Percentiles rank a stretch among this genome's conserved stretches.
These are phyloP conservation scores for Hexactinellida sp. DNA, from an alignment of 37 sponge, comb jelly and placozoan genomes.

Conservation along the genomic window DNA sequence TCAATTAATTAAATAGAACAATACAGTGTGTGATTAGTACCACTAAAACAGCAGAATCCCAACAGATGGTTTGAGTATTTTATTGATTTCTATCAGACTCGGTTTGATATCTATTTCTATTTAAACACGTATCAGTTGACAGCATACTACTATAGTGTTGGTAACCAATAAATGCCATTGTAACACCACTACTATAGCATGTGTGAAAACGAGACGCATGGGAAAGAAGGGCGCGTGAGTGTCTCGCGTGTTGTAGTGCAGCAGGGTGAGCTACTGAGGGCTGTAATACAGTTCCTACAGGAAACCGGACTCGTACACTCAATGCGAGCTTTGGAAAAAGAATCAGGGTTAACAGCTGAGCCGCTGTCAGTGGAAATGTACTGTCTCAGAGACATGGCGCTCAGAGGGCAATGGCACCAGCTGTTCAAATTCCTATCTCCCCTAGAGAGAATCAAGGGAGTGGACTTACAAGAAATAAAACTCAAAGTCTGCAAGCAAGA, in stretches of 20 bases:
- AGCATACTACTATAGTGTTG: too few relatives aligned
- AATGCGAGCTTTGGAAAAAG: slow-evolving; percentile 26
- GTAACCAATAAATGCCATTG: too few relatives aligned
- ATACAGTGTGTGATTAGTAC: too few relatives aligned
- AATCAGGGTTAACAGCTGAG: neutral
- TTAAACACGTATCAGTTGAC: too few relatives aligned
- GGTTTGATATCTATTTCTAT: too few relatives aligned
- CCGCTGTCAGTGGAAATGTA: slow-evolving; percentile 29
- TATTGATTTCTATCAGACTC: neutral
- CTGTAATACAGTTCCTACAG: slow-evolving; percentile 31
- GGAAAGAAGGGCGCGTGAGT: neutral
- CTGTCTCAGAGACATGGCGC: slow-evolving; percentile 44
- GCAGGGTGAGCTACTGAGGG: slow-evolving; percentile 22
- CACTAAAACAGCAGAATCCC: too few relatives aligned
- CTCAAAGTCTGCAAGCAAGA: neutral
- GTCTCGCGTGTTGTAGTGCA: slow-evolving; percentile 7
- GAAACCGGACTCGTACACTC: slow-evolving; percentile 28
- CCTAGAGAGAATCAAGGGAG: slow-evolving; percentile 9
- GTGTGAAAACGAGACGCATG: too few relatives aligned
- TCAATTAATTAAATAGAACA: too few relatives aligned
- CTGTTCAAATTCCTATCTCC: slow-evolving; percentile 30
- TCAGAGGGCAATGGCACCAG: slow-evolving; percentile 55
- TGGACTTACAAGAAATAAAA: neutral
- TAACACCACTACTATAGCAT: too few relatives aligned
- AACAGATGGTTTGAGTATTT: neutral